Conservation (phyloP, 2,888 invertebrate genomes). For the Mythimna lalbum region DNA sequence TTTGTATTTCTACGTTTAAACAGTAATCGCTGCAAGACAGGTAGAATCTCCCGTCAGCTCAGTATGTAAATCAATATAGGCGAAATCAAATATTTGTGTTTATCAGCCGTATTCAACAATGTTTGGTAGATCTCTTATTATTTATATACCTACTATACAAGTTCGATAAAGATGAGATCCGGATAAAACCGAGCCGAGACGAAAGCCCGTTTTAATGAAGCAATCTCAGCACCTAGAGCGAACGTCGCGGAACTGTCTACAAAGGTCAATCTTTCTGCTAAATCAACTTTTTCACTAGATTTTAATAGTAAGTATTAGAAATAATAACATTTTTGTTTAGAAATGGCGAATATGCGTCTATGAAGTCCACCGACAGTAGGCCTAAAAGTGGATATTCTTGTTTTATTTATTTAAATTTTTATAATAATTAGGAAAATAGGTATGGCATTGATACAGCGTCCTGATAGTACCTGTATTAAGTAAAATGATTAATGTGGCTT, state of each 20-base stretch:
- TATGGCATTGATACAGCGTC: no score
- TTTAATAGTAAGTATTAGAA: not conserved
- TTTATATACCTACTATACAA: slow-evolving; percentile 51
- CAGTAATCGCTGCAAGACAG: slow-evolving; percentile 58
- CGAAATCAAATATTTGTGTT: slow-evolving; percentile 79
- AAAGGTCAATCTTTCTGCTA: slow-evolving; percentile 3
- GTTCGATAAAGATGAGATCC: slow-evolving; percentile 40
- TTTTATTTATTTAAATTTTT: no score
- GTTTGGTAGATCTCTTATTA: slow-evolving; percentile 66
- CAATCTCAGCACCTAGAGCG: slow-evolving; percentile 7
- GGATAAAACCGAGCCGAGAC: slow-evolving; percentile 34
- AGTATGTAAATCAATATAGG: slow-evolving; percentile 74
- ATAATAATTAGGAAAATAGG: no score
- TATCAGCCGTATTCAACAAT: slow-evolving; percentile 73
- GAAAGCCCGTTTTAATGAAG: slow-evolving; percentile 47
- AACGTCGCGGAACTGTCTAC: not conserved
- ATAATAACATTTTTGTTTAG: no score
- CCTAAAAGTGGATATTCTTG: no score
- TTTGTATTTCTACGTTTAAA: slow-evolving; percentile 50
- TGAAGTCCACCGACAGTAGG: no score
- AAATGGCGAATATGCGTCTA: no score
- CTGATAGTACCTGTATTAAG: no score
- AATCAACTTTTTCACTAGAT: not conserved
- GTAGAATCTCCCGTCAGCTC: slow-evolving; percentile 60
- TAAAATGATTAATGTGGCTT: no score